phyloP scores from a whole-genome alignment of 1,140 invertebrate genomes.

The Lepidurus arcticus region DNA sequence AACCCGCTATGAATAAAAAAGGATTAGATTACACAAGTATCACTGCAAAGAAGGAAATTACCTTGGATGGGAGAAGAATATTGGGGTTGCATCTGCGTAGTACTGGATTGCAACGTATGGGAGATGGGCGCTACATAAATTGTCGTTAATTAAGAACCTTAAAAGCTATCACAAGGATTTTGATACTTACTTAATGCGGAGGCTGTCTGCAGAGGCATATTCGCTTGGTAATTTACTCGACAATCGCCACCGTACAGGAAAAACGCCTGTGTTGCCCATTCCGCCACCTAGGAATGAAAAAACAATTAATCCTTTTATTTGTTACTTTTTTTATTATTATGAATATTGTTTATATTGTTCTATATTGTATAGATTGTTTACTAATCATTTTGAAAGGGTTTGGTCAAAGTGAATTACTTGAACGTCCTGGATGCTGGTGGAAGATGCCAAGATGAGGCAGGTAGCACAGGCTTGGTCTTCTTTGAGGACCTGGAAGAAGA shows the following conservation, averaged over 20 bases:
- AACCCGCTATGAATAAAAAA: slow-evolving; percentile 36
- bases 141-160: not conserved
- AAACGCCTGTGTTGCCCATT: slow-evolving; percentile 86
- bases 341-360: not conserved
- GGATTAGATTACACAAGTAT: not conserved
- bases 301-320: not conserved
- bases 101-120: not conserved
- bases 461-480: slow-evolving; percentile 83
- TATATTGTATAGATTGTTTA: not conserved
- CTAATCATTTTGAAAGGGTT: not conserved
- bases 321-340: not conserved
- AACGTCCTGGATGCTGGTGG: slow-evolving; percentile 58
- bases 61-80: slow-evolving; percentile 1
- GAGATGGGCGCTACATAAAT: not conserved
- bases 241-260: slow-evolving; percentile 81
- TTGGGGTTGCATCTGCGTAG: not conserved
- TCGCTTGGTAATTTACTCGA: slow-evolving; percentile 41
- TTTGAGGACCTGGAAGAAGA: slow-evolving; percentile 76
- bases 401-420: slow-evolving; percentile 49
- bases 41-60: not conserved
- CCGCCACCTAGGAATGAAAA: slow-evolving; percentile 50
- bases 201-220: slow-evolving; percentile 33
- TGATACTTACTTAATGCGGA: not conserved
- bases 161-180: not conserved
- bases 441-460: slow-evolving; percentile 75